Percentiles rank a stretch among this genome's conserved stretches.
phyloP scores from a whole-genome alignment of 2,113 vertebrate genomes.

The Sitta europaea region DNA sequence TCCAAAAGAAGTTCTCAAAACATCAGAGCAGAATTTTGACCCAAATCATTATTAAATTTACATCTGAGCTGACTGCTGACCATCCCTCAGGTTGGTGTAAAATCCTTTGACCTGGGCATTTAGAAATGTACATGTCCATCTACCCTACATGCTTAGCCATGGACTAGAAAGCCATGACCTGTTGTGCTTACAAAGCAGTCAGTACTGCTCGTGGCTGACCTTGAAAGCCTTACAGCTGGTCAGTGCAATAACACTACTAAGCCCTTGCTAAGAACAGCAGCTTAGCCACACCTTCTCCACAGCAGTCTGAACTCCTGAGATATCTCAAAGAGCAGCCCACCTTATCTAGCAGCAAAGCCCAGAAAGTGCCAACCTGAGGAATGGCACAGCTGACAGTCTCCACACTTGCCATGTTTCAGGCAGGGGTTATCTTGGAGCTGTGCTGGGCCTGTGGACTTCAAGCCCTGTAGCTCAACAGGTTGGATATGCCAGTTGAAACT shows the following conservation, averaged over 20 bases:
- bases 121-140: background rate
- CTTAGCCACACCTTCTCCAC: background rate
- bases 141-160: too few relatives aligned
- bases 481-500: background rate
- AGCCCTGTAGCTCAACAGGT: background rate
- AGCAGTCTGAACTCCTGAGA: background rate
- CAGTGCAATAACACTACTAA: accelerated
- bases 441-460: background rate
- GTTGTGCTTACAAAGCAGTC: accelerated
- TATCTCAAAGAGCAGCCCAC: background rate
- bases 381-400: background rate
- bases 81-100: background rate
- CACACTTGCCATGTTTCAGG: background rate
- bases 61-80: background rate
- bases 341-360: background rate
- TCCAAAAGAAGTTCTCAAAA: background rate
- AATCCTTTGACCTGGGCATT: background rate
- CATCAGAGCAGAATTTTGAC: background rate
- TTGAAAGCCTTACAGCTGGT: background rate
- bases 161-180: background rate
- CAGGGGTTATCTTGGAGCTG: background rate
- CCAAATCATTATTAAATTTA: background rate
- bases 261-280: background rate
- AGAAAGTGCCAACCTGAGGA: background rate
- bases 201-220: background rate